A percentile compares a stretch with the other conserved stretches of the same genome.
Conservation (phyloP, 2,113 vertebrate species). For the Pelobates fuscus region DNA sequence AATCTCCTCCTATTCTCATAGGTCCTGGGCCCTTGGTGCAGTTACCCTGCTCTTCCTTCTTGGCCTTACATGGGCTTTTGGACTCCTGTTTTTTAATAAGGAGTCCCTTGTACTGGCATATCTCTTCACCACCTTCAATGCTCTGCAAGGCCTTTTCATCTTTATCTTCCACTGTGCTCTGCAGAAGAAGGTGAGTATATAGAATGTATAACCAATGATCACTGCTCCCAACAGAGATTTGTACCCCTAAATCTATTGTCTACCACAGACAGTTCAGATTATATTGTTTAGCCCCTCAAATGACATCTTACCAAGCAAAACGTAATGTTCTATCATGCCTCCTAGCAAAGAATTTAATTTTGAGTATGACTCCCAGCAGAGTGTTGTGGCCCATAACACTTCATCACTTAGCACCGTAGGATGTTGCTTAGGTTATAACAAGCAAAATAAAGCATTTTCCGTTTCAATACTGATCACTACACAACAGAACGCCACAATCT, state of each 20-base stretch:
- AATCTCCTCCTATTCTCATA: conserved; percentile 48
- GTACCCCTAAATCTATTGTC: neutral
- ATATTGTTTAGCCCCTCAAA: neutral
- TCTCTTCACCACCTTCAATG: conserved; percentile 93
- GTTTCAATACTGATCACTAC: neutral
- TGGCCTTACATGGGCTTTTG: conserved; percentile 90
- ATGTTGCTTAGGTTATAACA: neutral
- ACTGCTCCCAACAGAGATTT: neutral
- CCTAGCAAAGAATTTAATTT: neutral
- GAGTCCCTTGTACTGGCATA: conserved; percentile 89
- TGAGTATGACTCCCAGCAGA: neutral
- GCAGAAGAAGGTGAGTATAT: conserved; percentile 82
- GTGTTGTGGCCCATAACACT: neutral
- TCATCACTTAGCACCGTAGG: neutral
- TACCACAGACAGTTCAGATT: neutral
- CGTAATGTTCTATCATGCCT: neutral
- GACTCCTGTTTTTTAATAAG: conserved; percentile 89
- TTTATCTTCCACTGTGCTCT: conserved; percentile 94
- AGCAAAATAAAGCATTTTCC: neutral
- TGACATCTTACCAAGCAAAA: too few species aligned
- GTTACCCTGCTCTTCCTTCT: conserved; percentile 85
- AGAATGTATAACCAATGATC: neutral
- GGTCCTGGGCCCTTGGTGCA: conserved; percentile 87
- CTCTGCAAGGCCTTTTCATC: conserved; percentile 94
- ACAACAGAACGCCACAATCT: neutral